phyloP scores from a whole-genome alignment of 2,113 vertebrate species.

The Festucalex cinctus region DNA sequence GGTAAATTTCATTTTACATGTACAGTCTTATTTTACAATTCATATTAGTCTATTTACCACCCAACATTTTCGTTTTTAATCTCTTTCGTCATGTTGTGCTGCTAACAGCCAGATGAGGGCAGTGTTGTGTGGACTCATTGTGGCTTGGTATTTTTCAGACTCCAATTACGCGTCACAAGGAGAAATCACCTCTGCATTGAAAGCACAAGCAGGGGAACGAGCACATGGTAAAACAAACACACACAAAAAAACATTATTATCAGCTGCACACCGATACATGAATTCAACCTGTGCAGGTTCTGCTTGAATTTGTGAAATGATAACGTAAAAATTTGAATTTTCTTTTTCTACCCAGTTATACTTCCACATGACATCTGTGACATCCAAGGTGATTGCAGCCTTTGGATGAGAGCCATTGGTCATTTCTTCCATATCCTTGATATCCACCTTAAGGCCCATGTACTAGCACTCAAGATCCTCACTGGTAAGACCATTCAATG shows the following conservation, averaged over 20 bases:
- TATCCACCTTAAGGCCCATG: too few relatives aligned
- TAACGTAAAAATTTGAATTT: neutral
- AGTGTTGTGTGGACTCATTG: slow-evolving; percentile 12
- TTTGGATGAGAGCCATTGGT: neutral
- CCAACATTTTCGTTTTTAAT: neutral
- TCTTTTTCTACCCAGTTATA: neutral
- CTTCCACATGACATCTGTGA: neutral
- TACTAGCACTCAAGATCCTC: too few relatives aligned
- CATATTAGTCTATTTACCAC: neutral
- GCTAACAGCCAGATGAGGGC: slow-evolving; percentile 46
- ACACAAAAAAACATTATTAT: neutral
- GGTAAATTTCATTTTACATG: neutral
- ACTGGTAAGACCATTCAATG: too few relatives aligned
- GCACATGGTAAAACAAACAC: neutral
- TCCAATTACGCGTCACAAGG: slow-evolving; percentile 1
- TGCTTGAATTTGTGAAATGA: neutral
- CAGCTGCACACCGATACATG: neutral
- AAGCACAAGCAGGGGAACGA: slow-evolving; percentile 1
- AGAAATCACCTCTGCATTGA: slow-evolving; percentile 2
- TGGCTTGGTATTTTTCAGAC: slow-evolving; percentile 24
- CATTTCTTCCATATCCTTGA: too few relatives aligned
- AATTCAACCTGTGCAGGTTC: neutral
- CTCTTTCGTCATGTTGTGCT: neutral
- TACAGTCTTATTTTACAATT: neutral
- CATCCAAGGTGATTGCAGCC: slow-evolving; percentile 16